Evolutionary conservation across 2,888 invertebrate species (phyloP).

Genomic region (Prionchulus punctatus): DNA sequence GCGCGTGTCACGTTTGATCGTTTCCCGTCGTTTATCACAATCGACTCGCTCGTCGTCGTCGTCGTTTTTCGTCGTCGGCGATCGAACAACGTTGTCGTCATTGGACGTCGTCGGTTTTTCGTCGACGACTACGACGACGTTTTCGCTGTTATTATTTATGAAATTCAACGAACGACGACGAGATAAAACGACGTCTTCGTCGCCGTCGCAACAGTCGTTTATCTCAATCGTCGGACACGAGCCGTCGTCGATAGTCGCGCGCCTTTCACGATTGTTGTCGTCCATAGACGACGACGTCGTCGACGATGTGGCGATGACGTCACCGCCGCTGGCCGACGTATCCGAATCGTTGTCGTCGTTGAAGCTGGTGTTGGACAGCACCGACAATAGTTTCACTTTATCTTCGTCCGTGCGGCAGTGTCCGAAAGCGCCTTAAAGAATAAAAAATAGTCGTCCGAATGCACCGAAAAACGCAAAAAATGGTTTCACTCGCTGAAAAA

Average conservation of each 20-base stretch:
- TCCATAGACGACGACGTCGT: too few species aligned
- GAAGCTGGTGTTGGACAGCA: not conserved
- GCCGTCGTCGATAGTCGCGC: not conserved
- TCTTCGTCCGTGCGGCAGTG: constrained; percentile 1
- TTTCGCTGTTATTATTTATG: too few species aligned
- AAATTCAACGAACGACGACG: too few species aligned
- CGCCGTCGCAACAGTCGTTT: not conserved
- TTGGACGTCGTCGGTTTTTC: too few species aligned
- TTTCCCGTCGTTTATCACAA: not conserved
- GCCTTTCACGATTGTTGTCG: not conserved
- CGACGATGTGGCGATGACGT: too few species aligned
- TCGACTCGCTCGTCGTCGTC: too few species aligned
- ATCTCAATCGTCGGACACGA: too few species aligned
- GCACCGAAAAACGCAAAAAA: too few species aligned
- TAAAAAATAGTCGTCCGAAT: too few species aligned
- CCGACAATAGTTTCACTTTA: constrained; percentile 7
- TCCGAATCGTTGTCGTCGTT: not conserved
- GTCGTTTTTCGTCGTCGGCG: not conserved
- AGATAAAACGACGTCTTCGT: not conserved
- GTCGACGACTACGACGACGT: too few species aligned
- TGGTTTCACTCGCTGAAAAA: too few species aligned
- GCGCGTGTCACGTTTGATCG: not conserved
- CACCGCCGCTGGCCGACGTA: not conserved
- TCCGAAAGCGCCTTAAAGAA: constrained; percentile 8
- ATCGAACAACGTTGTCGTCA: too few species aligned